A percentile compares a stretch with the other conserved stretches of the same genome.
These are phyloP conservation scores for Nephila pilipes DNA, from an alignment of 1,140 invertebrate species.

Conservation along the genomic window DNA sequence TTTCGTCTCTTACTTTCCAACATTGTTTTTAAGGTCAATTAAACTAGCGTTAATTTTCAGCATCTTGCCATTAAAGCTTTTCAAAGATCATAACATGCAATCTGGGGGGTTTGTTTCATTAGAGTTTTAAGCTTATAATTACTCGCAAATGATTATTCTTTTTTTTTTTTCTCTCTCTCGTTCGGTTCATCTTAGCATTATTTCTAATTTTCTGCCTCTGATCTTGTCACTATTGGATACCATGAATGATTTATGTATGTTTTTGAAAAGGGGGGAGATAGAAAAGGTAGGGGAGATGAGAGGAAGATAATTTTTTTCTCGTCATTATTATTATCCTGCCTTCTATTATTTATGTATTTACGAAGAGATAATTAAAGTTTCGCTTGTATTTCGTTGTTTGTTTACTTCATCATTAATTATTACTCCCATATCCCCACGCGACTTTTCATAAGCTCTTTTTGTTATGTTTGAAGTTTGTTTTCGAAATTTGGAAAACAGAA, in stretches of 20 bases:
- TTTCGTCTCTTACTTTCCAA: not conserved
- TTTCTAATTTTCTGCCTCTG: conserved; percentile 41
- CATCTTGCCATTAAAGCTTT: conserved; percentile 73
- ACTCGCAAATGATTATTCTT: conserved; percentile 70
- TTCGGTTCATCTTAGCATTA: conserved; percentile 2
- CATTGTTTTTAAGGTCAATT: conserved; percentile 70
- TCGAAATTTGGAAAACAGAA: conserved; percentile 38
- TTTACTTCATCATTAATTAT: conserved; percentile 73
- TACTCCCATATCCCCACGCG: conserved; percentile 23
- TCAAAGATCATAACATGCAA: conserved; percentile 71
- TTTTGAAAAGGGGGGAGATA: not conserved
- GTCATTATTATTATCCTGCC: conserved; percentile 32
- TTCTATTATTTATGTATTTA: conserved; percentile 72
- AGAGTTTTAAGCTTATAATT: conserved; percentile 73
- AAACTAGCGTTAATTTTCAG: conserved; percentile 74
- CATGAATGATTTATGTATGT: conserved; percentile 66
- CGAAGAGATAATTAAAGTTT: conserved; percentile 69
- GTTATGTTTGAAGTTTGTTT: conserved; percentile 15
- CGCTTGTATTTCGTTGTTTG: conserved; percentile 39
- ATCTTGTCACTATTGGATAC: conserved; percentile 54
- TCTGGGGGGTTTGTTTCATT: conserved; percentile 71
- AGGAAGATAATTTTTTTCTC: conserved; percentile 15
- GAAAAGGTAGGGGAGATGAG: not conserved
- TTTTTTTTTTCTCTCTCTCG: conserved; percentile 9
- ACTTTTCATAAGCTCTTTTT: conserved; percentile 39